Percentiles rank a stretch among this genome's conserved stretches.
phyloP scores from a whole-genome alignment of 2,113 vertebrate species.

The Chinchilla lanigera region DNA sequence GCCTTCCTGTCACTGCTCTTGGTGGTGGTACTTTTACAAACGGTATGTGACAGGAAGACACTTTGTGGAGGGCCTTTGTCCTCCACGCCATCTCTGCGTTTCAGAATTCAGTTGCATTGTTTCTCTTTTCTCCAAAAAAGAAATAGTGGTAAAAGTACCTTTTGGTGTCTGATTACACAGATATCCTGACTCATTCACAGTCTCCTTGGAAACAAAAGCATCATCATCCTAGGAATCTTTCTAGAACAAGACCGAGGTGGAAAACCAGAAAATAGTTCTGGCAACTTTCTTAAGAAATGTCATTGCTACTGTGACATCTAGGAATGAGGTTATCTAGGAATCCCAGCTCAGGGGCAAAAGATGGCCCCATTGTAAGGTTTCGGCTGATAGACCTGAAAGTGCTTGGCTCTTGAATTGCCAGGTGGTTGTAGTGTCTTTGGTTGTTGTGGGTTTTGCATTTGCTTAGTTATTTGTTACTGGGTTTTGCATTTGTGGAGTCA shows the following conservation, averaged over 20 bases:
- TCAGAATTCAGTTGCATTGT: neutral
- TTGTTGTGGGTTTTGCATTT: neutral
- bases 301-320: too few relatives aligned
- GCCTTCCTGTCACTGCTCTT: slow-evolving; percentile 11
- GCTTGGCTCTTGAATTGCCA: neutral
- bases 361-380: neutral
- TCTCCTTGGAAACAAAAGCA: slow-evolving; percentile 45
- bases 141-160: neutral
- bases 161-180: neutral
- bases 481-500: neutral
- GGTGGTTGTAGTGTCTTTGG: neutral
- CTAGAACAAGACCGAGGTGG: neutral
- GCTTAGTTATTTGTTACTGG: neutral
- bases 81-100: neutral
- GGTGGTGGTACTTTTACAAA: neutral
- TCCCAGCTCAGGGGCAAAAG: neutral
- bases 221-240: neutral
- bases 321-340: too few relatives aligned
- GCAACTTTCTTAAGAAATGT: neutral
- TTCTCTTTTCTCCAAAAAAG: slow-evolving; percentile 5
- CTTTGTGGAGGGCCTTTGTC: neutral
- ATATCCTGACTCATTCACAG: neutral
- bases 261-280: neutral
- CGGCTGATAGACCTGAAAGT: neutral
- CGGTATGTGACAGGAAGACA: neutral